Conservation (phyloP, 1,140 invertebrate genomes). For the Scaptomyza hsui region DNA sequence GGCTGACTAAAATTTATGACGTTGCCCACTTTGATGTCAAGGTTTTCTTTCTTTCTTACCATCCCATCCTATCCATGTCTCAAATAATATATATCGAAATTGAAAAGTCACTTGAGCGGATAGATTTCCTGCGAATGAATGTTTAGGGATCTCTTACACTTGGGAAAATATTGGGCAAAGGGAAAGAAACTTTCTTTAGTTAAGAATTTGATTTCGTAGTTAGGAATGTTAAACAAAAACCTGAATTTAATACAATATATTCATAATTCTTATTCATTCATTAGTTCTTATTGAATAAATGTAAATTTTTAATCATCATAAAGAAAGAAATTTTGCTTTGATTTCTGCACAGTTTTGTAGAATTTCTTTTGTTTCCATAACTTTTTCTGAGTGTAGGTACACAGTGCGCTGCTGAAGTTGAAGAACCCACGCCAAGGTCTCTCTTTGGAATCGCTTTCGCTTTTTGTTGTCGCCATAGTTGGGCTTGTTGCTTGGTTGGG, state of each 20-base stretch:
- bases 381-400: conserved; percentile 13
- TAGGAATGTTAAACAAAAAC: no score
- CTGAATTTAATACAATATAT: no score
- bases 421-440: conserved; percentile 77
- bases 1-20: conserved; percentile 52
- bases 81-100: no score
- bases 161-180: neutral
- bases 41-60: conserved; percentile 46
- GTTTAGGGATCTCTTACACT: neutral
- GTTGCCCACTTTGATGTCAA: conserved; percentile 75
- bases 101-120: conserved; percentile 22
- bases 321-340: neutral
- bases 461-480: conserved; percentile 66
- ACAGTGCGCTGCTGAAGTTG: conserved; percentile 59
- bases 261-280: no score
- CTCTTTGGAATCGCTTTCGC: conserved; percentile 69
- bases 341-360: neutral
- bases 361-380: neutral
- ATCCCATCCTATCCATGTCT: no score
- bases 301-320: no score
- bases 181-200: neutral
- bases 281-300: no score
- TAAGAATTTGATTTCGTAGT: no score
- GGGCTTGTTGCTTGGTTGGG: conserved; percentile 8
- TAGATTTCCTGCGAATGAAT: conserved; percentile 59